A percentile compares a stretch with the other conserved stretches of the same genome.
These are phyloP conservation scores for Hippotragus niger DNA, from an alignment of 2,113 vertebrate species.

Conservation along the genomic window DNA sequence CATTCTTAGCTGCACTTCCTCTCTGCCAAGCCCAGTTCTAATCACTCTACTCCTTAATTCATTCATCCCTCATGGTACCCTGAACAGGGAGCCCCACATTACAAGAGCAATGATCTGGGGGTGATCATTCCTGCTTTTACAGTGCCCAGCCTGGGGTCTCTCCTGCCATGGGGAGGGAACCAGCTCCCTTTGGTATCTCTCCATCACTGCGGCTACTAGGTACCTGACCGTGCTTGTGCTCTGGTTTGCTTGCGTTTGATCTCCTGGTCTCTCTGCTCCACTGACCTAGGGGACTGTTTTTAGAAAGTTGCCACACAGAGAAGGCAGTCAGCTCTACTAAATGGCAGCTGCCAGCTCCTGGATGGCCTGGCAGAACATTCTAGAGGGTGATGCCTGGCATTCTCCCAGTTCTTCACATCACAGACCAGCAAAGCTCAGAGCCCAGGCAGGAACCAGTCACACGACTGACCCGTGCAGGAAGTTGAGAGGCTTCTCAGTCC, in stretches of 20 bases:
- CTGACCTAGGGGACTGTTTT: rapidly evolving
- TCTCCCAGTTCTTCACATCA: no score
- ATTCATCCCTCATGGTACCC: rapidly evolving
- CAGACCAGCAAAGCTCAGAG: not conserved
- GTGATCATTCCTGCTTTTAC: rapidly evolving
- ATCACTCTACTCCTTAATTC: no score
- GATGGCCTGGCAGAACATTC: not conserved
- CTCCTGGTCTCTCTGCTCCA: no score
- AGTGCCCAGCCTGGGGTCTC: rapidly evolving
- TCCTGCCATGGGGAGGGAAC: rapidly evolving
- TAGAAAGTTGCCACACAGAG: not conserved
- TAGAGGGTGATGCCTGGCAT: rapidly evolving
- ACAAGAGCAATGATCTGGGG: no score
- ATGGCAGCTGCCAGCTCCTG: no score
- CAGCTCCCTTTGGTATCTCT: not conserved
- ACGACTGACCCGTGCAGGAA: rapidly evolving
- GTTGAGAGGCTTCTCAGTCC: rapidly evolving
- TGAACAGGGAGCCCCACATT: rapidly evolving
- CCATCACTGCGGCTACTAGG: rapidly evolving
- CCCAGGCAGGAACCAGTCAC: not conserved
- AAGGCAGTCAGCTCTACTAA: no score
- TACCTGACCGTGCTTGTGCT: rapidly evolving
- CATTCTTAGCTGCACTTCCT: not conserved
- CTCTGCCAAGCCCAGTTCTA: rapidly evolving
- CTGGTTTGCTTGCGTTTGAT: rapidly evolving